Evolutionary conservation across 2,797 vertebrate genomes (phyloP), one percentile per base, ranked within the genome.

Genomic region (Xenopus petersii): DNA sequence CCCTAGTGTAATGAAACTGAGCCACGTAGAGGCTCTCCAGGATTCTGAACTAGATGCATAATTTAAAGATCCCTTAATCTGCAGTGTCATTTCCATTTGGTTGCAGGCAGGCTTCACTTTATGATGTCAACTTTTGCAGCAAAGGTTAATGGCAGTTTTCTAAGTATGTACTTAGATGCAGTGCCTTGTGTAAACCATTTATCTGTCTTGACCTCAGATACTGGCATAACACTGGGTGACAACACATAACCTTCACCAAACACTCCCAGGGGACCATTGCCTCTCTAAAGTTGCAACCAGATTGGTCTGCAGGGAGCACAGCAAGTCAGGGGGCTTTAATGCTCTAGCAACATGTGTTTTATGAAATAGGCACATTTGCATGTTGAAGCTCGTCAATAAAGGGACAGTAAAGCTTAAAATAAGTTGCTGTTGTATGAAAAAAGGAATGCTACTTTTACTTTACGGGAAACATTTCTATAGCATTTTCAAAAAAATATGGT

Each of bases 61-160:
- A 87, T 89, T 88, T 88, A 91, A 90, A 90, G 86, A 89, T 86
- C 82, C 86, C 88, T 91, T 90, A 86, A 88, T 91, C 85, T 88
- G 83, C 80, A 82, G 79, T 91, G 85, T 87, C 88, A 88, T 89
- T 91, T 85, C 88, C 87, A 89, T 89, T 89, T 86, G 85, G 83
- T 90, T 79, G 2, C 85, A 88, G 85, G 86, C 85, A 89, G 88
- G 82, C 83, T 91, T 84, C 85, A 88, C 86, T 89, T 88, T 87
- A 89, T 89, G 87, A 91, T 89, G 85, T 87, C 86, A 91, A 87
- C 83, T 88, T 91, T 88, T 85, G 83, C 84, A 77, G 84, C 81
- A 88, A 88, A 91, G 88, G 86, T 86, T 85, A 87, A 87, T 83
- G 81, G 81, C 80, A 85, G 81, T 87, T 88, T 85, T 83, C 76